Base-by-base conservation (phyloP, 2,113 vertebrate species). In the Sula dactylatra region DNA sequence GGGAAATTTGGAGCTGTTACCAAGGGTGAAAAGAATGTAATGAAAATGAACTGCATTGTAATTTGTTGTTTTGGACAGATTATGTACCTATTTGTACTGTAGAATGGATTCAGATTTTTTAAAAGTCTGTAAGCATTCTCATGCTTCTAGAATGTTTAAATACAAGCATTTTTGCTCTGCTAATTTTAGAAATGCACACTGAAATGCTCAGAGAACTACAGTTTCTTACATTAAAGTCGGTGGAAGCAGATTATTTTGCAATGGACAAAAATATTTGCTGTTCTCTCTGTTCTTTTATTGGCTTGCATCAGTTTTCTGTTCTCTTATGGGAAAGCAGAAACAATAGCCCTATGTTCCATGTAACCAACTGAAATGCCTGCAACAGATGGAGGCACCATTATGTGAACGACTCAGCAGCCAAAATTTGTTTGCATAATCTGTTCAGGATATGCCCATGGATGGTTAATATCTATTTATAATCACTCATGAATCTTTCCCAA, bases 401-500 rank as follows among this genome's bases (percentile, higher is more conserved):
- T 86, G 78, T 86, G 91, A 94, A 71, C 0, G 1, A 82, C 32
- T 84, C n/a, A 65, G 69, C 27, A 93, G 91, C 86, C 81, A 94
- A 87, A 93, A 95, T 94, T 91, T 95, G 86, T 94, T 95, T 94
- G 73, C 70, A 94, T 94, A 95, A 91, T 96, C 86, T 96, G 91
- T 89, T 94, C 44, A 50, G 80, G 49, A 86, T 94, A 86, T 79
- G 58, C 54, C 62, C n/a, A 73, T 79, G 66, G 80, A 82, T 94
- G 44, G 58, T 89, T 94, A 95, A 61, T 88, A 92, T 79, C 81
- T 94, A 84, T 92, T 91, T 96, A 85, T 85, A 96, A 94, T 84
- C 44, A 71, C 61, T 89, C 73, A 79, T 59, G 44, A 91, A 93
- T 93, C 77, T 93, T 87, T 87, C 32, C n/a, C 34, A 81, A 74